Percentiles rank a stretch among this genome's conserved stretches.
Evolutionary conservation across 2,888 invertebrate species (phyloP).

Genomic region (Cephus nigrinus): DNA sequence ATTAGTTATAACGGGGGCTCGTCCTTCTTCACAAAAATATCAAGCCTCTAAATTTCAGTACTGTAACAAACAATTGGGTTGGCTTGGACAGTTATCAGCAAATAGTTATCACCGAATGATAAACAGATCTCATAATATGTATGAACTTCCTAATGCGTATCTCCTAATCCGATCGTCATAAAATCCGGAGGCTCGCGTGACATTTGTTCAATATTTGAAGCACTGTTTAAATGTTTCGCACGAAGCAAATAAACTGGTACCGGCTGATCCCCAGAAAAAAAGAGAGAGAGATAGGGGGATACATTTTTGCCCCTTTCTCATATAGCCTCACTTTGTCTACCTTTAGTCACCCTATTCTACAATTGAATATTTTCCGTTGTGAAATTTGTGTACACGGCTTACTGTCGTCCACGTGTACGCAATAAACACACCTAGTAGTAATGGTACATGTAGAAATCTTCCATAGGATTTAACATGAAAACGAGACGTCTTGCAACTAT

Average conservation of each 20-base stretch:
- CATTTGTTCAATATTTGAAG: neutral
- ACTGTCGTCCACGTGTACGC: neutral
- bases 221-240: neutral
- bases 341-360: neutral
- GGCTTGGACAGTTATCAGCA: neutral
- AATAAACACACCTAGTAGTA: neutral
- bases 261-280: neutral
- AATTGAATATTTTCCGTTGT: neutral
- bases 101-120: neutral
- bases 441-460: neutral
- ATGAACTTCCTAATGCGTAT: neutral
- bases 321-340: neutral
- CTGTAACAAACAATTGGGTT: neutral
- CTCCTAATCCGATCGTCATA: neutral
- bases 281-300: too few species aligned
- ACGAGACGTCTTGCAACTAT: neutral
- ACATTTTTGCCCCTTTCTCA: neutral
- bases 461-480: neutral
- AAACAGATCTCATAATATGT: too few species aligned
- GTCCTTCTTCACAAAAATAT: too few species aligned
- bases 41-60: neutral
- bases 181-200: neutral
- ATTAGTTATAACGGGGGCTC: too few species aligned
- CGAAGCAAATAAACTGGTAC: neutral
- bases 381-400: neutral